Evolutionary conservation across 2,888 invertebrate species (phyloP), one percentile per base, ranked within the genome.

Genomic region (Macaria liturata): DNA sequence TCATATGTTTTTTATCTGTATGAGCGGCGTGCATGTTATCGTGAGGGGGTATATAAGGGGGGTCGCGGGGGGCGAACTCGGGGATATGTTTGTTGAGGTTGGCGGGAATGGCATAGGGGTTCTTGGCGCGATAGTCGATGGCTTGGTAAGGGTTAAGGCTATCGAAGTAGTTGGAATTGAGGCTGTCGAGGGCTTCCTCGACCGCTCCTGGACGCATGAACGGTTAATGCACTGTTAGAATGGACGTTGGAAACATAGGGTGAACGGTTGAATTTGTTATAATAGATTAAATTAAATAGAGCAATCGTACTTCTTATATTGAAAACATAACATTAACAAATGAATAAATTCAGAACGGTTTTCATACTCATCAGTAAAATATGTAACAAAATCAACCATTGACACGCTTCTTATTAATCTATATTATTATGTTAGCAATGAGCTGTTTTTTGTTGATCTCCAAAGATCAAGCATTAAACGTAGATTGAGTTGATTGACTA

Each of bases 61-160:
- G 67, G 32, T 80, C 82, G 1, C 84, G 83, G 4, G 55, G 83
- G 4, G 55, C 55, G 49, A 85, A 86, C n/a, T 88, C 88, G 0
- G 91, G 90, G 57, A 90, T 74, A 57, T 80, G 88, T 61, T 88
- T 86, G 63, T 91, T 91, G 9, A 91, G 66, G 63, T 92, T 92
- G 4, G 92, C 92, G 43, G 92, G 92, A 64, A 92, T 92, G 65
- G 90, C 92, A 69, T 92, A 92, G 67, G 92, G 92, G 75, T 91
- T 92, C 75, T 91, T 92, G 65, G 84, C 84, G 0, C 88, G 74
- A 56, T 83, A 90, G 62, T 91, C 91, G 42, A 81, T 63, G 58
- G 78, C 81, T 57, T 82, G 82, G 61, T 80, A 84, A 0, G 81
- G 80, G 64, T 92, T 91, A 8, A 92, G 77, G 65, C 92, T 92